These are phyloP conservation scores for Cerastis leucographa DNA, from an alignment of 2,888 invertebrate genomes.

Conservation along the genomic window DNA sequence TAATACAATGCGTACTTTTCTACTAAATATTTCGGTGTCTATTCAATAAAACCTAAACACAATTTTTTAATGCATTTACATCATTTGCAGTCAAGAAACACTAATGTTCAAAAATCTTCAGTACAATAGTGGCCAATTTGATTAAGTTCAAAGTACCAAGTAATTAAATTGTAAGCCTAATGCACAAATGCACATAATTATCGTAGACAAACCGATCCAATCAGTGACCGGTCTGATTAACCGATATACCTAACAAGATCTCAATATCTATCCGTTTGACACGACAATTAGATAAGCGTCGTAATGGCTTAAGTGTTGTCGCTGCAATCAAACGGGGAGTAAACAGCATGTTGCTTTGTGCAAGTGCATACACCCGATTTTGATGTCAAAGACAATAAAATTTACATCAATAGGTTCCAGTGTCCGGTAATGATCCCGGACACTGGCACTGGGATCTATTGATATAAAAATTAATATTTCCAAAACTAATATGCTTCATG, in stretches of 20 bases:
- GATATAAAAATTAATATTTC: no score
- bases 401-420: background rate
- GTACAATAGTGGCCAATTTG: background rate
- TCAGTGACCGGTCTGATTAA: constrained; percentile 62
- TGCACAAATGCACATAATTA: constrained; percentile 35
- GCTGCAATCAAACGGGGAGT: constrained; percentile 77
- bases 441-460: background rate
- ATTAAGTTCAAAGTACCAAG: background rate
- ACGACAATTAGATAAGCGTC: constrained; percentile 75
- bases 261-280: constrained; percentile 66
- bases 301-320: constrained; percentile 74
- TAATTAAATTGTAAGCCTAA: constrained; percentile 53
- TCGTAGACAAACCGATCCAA: constrained; percentile 43
- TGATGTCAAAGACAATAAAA: constrained; percentile 54
- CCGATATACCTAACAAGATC: constrained; percentile 36
- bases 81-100: background rate
- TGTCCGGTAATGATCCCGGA: no score
- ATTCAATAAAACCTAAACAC: background rate
- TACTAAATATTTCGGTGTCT: background rate
- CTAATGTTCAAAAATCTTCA: background rate
- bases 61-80: background rate
- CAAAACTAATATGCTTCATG: no score
- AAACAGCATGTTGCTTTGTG: constrained; percentile 79
- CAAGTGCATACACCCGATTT: constrained; percentile 73
- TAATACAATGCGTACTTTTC: background rate